Percentiles rank a stretch among this genome's conserved stretches.
These are phyloP conservation scores for Antidorcas marsupialis DNA, from an alignment of 2,113 vertebrate genomes.

Conservation along the genomic window DNA sequence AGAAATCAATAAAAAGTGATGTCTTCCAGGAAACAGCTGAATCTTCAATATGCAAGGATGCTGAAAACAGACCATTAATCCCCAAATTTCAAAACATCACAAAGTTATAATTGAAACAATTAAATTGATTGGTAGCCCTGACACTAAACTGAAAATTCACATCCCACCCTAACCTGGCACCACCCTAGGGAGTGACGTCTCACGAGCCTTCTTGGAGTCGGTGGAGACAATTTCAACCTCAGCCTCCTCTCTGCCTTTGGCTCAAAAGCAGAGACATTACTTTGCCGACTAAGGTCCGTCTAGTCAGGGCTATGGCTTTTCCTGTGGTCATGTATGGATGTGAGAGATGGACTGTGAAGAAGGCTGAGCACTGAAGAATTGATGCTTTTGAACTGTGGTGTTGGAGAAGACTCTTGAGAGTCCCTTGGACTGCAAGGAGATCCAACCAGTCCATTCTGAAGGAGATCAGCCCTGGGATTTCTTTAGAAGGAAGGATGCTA, in stretches of 20 bases:
- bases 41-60: neutral
- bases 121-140: neutral
- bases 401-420: too few relatives aligned
- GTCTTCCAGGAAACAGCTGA: neutral
- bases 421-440: too few relatives aligned
- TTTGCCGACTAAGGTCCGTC: too few relatives aligned
- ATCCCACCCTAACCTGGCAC: neutral
- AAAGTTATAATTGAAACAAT: neutral
- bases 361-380: too few relatives aligned
- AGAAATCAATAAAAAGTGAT: neutral
- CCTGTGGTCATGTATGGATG: too few relatives aligned
- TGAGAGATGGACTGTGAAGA: too few relatives aligned
- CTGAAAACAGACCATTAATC: neutral
- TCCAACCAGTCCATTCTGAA: too few relatives aligned
- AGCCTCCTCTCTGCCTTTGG: neutral
- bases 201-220: neutral
- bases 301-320: too few relatives aligned
- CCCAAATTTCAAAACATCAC: neutral
- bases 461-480: too few relatives aligned
- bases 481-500: too few relatives aligned
- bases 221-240: neutral
- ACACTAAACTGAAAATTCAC: neutral
- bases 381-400: too few relatives aligned
- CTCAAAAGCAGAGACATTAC: neutral
- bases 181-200: neutral